Percentiles rank a stretch among this genome's conserved stretches.
These are phyloP conservation scores for Zapus hudsonius DNA, from an alignment of 2,113 vertebrate genomes.

Conservation along the genomic window DNA sequence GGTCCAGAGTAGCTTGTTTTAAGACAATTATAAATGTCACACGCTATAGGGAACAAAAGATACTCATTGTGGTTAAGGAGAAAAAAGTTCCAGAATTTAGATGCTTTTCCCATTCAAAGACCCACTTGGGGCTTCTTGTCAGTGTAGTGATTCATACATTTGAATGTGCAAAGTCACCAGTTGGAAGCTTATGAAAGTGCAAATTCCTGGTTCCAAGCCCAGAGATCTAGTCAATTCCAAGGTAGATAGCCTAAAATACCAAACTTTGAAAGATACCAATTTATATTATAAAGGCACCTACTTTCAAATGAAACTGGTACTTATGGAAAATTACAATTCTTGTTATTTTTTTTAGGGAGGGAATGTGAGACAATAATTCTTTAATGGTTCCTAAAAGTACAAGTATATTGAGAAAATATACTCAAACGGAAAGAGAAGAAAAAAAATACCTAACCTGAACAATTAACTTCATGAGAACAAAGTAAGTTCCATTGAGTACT, in stretches of 20 bases:
- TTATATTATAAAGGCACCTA: conserved; percentile 39
- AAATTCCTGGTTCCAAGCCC: conserved; percentile 28
- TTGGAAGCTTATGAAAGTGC: conserved; percentile 22
- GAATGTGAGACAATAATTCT: conserved; percentile 23
- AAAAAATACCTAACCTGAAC: background rate
- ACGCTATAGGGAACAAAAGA: background rate
- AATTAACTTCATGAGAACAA: conserved; percentile 38
- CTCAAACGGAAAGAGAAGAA: conserved; percentile 40
- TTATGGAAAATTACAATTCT: conserved; percentile 28
- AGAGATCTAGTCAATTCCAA: conserved; percentile 27
- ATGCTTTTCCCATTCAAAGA: background rate
- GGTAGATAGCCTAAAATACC: background rate
- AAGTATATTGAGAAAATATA: conserved; percentile 41
- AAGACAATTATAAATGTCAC: conserved; percentile 44
- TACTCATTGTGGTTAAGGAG: background rate
- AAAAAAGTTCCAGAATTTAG: conserved; percentile 33
- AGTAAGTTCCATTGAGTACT: background rate
- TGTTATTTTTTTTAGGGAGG: conserved; percentile 1
- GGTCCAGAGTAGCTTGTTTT: conserved; percentile 42
- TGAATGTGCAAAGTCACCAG: conserved; percentile 26
- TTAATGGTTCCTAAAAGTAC: conserved; percentile 52
- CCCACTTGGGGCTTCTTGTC: background rate
- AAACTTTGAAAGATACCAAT: conserved; percentile 3
- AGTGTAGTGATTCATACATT: conserved; percentile 25
- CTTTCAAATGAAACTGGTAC: conserved; percentile 35